A percentile compares a stretch with the other conserved stretches of the same genome.
phyloP scores from a whole-genome alignment of 1,140 invertebrate genomes.

The Drosophila pandora region DNA sequence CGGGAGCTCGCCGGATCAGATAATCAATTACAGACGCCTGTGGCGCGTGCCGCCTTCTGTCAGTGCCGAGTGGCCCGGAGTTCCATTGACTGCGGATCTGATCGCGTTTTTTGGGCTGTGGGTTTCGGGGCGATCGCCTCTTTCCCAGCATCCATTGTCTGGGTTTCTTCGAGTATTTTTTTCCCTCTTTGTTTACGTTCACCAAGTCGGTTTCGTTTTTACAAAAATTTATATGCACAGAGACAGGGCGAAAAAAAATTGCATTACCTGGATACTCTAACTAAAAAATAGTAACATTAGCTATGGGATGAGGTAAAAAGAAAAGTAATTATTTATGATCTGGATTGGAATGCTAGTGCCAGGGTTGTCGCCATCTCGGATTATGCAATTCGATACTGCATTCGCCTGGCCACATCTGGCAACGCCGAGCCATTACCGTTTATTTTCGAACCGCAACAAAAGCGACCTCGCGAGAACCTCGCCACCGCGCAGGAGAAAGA shows the following conservation, averaged over 20 bases:
- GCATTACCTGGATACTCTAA: slow-evolving; percentile 28
- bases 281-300: background rate
- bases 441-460: slow-evolving; percentile 38
- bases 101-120: slow-evolving; percentile 43
- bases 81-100: slow-evolving; percentile 50
- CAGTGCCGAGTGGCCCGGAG: slow-evolving; percentile 24
- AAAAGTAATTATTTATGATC: background rate
- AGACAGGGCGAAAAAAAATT: slow-evolving; percentile 29
- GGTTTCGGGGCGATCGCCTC: slow-evolving; percentile 42
- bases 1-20: slow-evolving; percentile 27
- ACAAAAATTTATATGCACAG: slow-evolving; percentile 36
- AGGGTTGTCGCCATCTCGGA: slow-evolving; percentile 30
- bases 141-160: slow-evolving; percentile 50
- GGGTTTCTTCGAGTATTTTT: slow-evolving; percentile 12
- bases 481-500: slow-evolving; percentile 47
- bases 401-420: slow-evolving; percentile 33
- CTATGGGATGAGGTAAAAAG: background rate
- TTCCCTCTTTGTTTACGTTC: slow-evolving; percentile 21
- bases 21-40: slow-evolving; percentile 60
- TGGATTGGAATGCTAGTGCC: slow-evolving; percentile 15
- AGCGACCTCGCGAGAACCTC: slow-evolving; percentile 31
- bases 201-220: slow-evolving; percentile 34
- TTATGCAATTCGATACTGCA: slow-evolving; percentile 29
- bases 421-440: slow-evolving; percentile 27
- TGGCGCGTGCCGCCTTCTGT: slow-evolving; percentile 48